These are phyloP conservation scores for Sebastes reedi DNA, from an alignment of 2,797 vertebrate genomes.

Conservation along the genomic window DNA sequence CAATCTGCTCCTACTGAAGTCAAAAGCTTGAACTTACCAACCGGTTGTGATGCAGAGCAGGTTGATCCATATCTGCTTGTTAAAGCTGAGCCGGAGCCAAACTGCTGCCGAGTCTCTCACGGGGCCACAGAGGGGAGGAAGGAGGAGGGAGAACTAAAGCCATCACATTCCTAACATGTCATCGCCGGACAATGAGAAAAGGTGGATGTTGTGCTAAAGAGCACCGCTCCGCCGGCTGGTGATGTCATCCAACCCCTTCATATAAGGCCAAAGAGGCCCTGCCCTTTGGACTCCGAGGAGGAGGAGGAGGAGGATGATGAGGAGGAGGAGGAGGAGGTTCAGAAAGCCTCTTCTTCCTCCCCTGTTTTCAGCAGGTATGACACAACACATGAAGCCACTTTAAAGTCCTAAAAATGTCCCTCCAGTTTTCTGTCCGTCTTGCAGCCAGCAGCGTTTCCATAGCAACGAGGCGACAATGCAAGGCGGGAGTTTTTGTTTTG, in stretches of 20 bases:
- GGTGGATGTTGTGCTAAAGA: slow-evolving; percentile 84
- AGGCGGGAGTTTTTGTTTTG: slow-evolving; percentile 49
- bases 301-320: slow-evolving; percentile 67
- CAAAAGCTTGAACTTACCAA: slow-evolving; percentile 45
- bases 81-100: slow-evolving; percentile 44
- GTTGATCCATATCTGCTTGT: slow-evolving; percentile 59
- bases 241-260: slow-evolving; percentile 85
- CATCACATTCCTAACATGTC: slow-evolving; percentile 84
- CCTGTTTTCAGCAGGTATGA: slow-evolving; percentile 32
- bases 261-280: slow-evolving; percentile 80
- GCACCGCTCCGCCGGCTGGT: slow-evolving; percentile 77
- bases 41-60: slow-evolving; percentile 48
- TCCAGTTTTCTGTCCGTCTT: slow-evolving; percentile 30
- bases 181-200: slow-evolving; percentile 83
- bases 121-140: slow-evolving; percentile 30
- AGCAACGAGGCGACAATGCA: slow-evolving; percentile 67
- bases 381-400: slow-evolving; percentile 37
- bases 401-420: background rate
- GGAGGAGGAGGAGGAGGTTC: background rate
- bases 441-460: slow-evolving; percentile 56
- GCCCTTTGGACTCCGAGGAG: slow-evolving; percentile 78
- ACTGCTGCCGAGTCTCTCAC: slow-evolving; percentile 33
- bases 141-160: slow-evolving; percentile 71
- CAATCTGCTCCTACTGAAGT: no score
- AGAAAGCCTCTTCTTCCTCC: background rate